Conservation (phyloP, 30 jellyfish, hydroid and myxozoan genomes). For the Aurelia sp. region DNA sequence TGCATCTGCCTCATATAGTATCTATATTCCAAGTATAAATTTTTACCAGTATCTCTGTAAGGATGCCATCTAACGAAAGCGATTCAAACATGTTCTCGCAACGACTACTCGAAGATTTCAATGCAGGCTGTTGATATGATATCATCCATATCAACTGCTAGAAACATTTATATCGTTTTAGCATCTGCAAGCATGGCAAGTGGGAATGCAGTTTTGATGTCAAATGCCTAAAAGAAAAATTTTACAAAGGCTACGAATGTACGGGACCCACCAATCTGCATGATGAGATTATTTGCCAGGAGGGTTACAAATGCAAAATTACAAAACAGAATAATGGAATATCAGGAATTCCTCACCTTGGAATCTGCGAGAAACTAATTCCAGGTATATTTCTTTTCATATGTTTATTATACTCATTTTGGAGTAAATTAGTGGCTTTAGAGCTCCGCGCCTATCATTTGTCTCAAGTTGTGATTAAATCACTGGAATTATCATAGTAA, state of each 20-base stretch:
- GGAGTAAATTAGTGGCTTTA: too few species aligned
- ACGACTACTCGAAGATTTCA: too few species aligned
- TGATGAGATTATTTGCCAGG: conserved; percentile 56
- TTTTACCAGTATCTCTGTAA: too few species aligned
- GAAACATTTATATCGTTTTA: background rate
- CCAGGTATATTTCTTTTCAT: conserved; percentile 7
- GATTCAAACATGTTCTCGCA: too few species aligned
- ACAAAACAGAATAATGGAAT: conserved; percentile 45
- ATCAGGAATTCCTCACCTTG: conserved; percentile 48
- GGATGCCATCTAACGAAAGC: too few species aligned
- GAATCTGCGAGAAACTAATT: conserved; percentile 60
- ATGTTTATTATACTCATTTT: too few species aligned
- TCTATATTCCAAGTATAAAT: too few species aligned
- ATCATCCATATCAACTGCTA: too few species aligned
- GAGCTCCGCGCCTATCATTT: too few species aligned
- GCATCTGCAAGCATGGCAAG: conserved; percentile 77
- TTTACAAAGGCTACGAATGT: conserved; percentile 74
- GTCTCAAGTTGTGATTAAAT: too few species aligned
- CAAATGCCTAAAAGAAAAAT: conserved; percentile 50
- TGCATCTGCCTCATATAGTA: too few species aligned
- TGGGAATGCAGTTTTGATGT: conserved; percentile 47
- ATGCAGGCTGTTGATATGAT: background rate
- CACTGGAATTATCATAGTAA: too few species aligned
- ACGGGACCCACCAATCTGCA: conserved; percentile 73
- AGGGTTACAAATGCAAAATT: conserved; percentile 59